Percentiles rank a stretch among this genome's conserved stretches.
These are phyloP conservation scores for Sinodicranocentrus sp. DNA, from an alignment of 2,888 invertebrate genomes.

Conservation along the genomic window DNA sequence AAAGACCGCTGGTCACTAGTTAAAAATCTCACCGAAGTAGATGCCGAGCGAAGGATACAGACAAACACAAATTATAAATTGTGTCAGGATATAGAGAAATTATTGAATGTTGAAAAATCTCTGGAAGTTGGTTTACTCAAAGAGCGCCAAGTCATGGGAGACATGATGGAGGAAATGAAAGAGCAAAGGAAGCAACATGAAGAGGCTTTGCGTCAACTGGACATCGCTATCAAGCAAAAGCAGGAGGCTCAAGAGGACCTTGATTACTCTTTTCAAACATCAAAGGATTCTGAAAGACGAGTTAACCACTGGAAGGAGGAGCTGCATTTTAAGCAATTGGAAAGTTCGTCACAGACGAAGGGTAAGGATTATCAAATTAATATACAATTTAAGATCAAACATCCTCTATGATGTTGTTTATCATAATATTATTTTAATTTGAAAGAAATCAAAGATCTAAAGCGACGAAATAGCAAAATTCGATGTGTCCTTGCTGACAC, in stretches of 20 bases:
- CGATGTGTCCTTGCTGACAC: slow-evolving; percentile 71
- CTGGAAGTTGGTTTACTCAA: slow-evolving; percentile 66
- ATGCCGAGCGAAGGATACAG: slow-evolving; percentile 70
- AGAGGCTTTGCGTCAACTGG: slow-evolving; percentile 51
- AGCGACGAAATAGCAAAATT: slow-evolving; percentile 67
- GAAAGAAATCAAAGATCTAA: slow-evolving; percentile 68
- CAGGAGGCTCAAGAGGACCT: slow-evolving; percentile 22
- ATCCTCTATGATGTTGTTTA: slow-evolving; percentile 9
- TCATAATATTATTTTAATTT: slow-evolving; percentile 2
- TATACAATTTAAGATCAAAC: background rate
- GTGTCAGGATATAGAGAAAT: slow-evolving; percentile 64
- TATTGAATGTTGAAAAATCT: slow-evolving; percentile 65
- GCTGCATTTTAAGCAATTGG: slow-evolving; percentile 63
- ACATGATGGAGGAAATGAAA: slow-evolving; percentile 69
- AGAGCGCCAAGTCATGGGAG: slow-evolving; percentile 65
- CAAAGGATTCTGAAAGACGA: slow-evolving; percentile 64
- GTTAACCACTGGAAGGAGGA: slow-evolving; percentile 74
- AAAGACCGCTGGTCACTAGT: slow-evolving; percentile 64
- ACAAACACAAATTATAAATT: slow-evolving; percentile 68
- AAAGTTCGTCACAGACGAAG: slow-evolving; percentile 21
- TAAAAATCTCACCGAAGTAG: slow-evolving; percentile 62
- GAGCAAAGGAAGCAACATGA: slow-evolving; percentile 61
- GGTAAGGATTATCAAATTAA: slow-evolving; percentile 6
- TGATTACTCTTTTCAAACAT: slow-evolving; percentile 33
- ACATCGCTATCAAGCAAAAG: slow-evolving; percentile 51